Base-by-base conservation (phyloP, 2,113 vertebrate genomes). In the Nannobrachium achirus region DNA sequence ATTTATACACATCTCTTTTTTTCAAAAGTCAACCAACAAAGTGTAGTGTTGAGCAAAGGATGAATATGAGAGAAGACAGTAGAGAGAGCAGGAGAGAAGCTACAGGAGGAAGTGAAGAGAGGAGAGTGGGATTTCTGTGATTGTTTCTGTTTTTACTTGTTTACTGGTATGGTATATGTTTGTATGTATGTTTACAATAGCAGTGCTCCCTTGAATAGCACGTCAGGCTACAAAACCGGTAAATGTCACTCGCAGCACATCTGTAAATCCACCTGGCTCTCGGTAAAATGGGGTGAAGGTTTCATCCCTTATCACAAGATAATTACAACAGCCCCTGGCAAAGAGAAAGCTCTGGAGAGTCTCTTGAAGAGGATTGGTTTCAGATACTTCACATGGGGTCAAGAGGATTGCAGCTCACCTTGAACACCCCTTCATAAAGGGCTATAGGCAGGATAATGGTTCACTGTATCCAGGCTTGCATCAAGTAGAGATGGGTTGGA, bases 21-120 rank as follows among this genome's bases (percentile, higher is more conserved):
- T 76, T 19, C 57, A 14, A 65, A 53, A 55, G 13, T 45, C 63
- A 79, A 80, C 51, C 48, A 63, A 66, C 57, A 18, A 51, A 65
- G 53, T 58, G 25, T 33, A 33, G 25, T 33, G 25, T 33, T 33
- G 49, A 45, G 52, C 51, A 58, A 19, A 60, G 62, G 42, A 44
- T 44, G 42, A 44, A 44, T 25, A 52, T n/a, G 46, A 63, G 18
- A 18, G 20, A 64, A 14, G 39, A 58, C 57, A 63, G 42, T 40
- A 55, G 33, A 51, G 25, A 33, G 25, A 33, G 25, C 25, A 33
- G n/a, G 51, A 19, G 40, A 15, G 15, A 44, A 60, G 33, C 25
- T 68, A 33, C 66, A 65, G 52, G 25, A 66, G 69, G 41, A 67
- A 45, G 33, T 18, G 39, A 67, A 42, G 44, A 69, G 4, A 59